phyloP scores from a whole-genome alignment of 64 coral and sea anemone genomes.

The Stichodactyla mertensii region DNA sequence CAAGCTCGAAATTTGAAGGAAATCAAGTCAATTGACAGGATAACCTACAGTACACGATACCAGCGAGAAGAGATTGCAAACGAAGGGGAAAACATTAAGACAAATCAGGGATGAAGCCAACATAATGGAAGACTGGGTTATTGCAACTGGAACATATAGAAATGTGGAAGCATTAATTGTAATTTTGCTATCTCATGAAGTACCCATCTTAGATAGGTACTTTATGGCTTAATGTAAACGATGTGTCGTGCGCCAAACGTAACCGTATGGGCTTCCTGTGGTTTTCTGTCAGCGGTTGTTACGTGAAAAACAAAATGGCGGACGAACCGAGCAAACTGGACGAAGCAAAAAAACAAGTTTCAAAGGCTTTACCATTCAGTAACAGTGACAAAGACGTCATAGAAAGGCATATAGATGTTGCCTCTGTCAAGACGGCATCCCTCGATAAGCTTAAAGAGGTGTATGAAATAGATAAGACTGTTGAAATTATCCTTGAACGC shows the following conservation, averaged over 20 bases:
- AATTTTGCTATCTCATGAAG: too few species aligned
- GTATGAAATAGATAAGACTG: slow-evolving; percentile 66
- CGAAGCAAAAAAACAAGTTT: not conserved
- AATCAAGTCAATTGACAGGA: too few species aligned
- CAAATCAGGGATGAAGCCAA: too few species aligned
- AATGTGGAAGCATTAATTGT: too few species aligned
- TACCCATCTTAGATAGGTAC: too few species aligned
- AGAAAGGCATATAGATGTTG: slow-evolving; percentile 42
- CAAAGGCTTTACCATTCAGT: slow-evolving; percentile 56
- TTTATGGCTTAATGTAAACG: too few species aligned
- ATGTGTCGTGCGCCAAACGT: not conserved
- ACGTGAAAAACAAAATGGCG: slow-evolving; percentile 57
- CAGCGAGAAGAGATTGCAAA: too few species aligned
- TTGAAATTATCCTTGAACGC: slow-evolving; percentile 35
- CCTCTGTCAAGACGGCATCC: slow-evolving; percentile 1
- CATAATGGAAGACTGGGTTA: too few species aligned
- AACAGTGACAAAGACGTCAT: slow-evolving; percentile 67
- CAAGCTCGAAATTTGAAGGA: too few species aligned
- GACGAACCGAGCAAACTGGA: not conserved
- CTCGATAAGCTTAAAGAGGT: slow-evolving; percentile 33
- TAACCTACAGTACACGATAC: too few species aligned
- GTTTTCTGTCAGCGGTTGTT: not conserved
- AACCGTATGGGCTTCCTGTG: not conserved
- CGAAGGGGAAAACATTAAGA: too few species aligned
- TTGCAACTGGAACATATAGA: too few species aligned